phyloP scores from a whole-genome alignment of 92 coral and sea anemone species.

The Epizoanthus fatuus region DNA sequence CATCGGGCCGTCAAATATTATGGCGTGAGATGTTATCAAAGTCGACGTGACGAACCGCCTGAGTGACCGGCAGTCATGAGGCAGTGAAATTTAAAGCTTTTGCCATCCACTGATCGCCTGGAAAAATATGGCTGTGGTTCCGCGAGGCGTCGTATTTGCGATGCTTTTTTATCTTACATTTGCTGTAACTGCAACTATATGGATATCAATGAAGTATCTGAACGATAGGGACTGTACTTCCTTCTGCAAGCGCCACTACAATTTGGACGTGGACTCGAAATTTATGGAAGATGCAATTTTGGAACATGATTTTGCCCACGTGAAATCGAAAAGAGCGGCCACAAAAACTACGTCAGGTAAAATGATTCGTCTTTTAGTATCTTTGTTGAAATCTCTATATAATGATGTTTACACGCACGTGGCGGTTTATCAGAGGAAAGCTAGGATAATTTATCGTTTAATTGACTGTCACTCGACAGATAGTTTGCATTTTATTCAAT shows the following conservation, averaged over 20 bases:
- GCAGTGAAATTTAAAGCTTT: not conserved
- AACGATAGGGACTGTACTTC: slow-evolving; percentile 79
- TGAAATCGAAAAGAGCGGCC: slow-evolving; percentile 32
- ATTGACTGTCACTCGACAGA: no score
- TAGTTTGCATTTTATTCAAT: no score
- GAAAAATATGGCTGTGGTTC: slow-evolving; percentile 51
- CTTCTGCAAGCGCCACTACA: slow-evolving; percentile 38
- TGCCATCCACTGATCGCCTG: slow-evolving; percentile 8
- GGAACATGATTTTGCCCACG: slow-evolving; percentile 68
- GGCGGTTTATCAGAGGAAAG: no score
- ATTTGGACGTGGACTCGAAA: slow-evolving; percentile 20
- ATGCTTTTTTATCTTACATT: slow-evolving; percentile 80
- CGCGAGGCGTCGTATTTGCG: slow-evolving; percentile 64
- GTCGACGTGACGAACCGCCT: not conserved
- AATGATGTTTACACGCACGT: no score
- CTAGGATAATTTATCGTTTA: no score
- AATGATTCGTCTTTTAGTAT: no score
- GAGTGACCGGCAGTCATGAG: not conserved
- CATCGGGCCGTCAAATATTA: not conserved
- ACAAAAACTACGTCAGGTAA: slow-evolving; percentile 23
- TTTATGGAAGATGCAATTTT: slow-evolving; percentile 33
- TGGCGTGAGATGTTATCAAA: not conserved
- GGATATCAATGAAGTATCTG: slow-evolving; percentile 81
- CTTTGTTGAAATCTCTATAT: no score
- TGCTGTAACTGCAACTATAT: slow-evolving; percentile 80